Conservation (phyloP, 2,113 vertebrate genomes). For the Rhabdornis inornatus region DNA sequence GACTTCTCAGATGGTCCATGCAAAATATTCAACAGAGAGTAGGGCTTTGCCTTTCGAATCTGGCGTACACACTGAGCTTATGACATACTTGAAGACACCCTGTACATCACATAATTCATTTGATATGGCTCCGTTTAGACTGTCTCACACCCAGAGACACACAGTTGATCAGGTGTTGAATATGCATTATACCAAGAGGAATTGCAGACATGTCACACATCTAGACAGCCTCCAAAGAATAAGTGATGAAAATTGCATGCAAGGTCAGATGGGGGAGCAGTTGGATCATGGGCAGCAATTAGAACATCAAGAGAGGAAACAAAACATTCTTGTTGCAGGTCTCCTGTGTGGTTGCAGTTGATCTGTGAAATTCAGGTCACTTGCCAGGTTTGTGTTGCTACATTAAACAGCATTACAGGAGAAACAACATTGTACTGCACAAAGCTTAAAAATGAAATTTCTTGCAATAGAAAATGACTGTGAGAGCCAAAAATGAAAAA, state of each 20-base stretch:
- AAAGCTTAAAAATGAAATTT: constrained; percentile 19
- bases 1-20: neutral
- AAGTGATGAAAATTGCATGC: constrained; percentile 47
- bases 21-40: neutral
- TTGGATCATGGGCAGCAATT: constrained; percentile 66
- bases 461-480: constrained; percentile 38
- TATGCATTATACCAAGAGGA: constrained; percentile 37
- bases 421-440: constrained; percentile 34
- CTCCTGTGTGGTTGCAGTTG: constrained; percentile 63
- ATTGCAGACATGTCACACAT: constrained; percentile 1
- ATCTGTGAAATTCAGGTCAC: constrained; percentile 74
- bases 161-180: constrained; percentile 56
- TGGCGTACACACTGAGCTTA: neutral
- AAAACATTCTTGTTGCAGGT: constrained; percentile 67
- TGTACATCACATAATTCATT: constrained; percentile 19
- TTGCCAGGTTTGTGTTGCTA: constrained; percentile 74
- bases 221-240: constrained; percentile 29
- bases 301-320: constrained; percentile 51
- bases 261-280: constrained; percentile 69
- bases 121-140: constrained; percentile 3
- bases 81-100: constrained; percentile 15
- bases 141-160: constrained; percentile 31
- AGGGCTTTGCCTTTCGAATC: neutral
- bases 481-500: neutral
- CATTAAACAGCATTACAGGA: constrained; percentile 69